Evolutionary conservation across 2,888 invertebrate species (phyloP), one percentile per base, ranked within the genome.

Genomic region (Hirtodrosophila duncani): DNA sequence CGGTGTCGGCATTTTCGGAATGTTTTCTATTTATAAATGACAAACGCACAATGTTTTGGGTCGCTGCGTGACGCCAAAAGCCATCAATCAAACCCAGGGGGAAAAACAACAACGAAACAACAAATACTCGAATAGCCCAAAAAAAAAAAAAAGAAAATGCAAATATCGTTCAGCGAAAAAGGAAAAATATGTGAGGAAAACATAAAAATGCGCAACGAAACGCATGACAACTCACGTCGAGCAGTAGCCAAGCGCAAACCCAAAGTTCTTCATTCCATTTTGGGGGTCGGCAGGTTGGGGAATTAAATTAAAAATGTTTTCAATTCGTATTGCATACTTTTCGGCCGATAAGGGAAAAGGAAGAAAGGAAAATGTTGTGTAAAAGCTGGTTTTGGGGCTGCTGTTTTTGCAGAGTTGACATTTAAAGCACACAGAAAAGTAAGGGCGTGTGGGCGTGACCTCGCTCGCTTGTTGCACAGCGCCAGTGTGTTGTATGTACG

Each of bases 241-340:
- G 26, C 27, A 43, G 34, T 8, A 21, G 8, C 5, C 8, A n/a
- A 11, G 4, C 11, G 3, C 20, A n/a, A n/a, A n/a, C n/a, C n/a
- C n/a, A n/a, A n/a, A n/a, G n/a, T n/a, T n/a, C n/a, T n/a, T n/a
- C n/a, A n/a, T n/a, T n/a, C n/a, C n/a, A n/a, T n/a, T n/a, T n/a
- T n/a, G n/a, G n/a, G n/a, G n/a, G n/a, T n/a, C n/a, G n/a, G n/a
- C n/a, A n/a, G n/a, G 5, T 26, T 18, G n/a, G 24, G 5, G 9
- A 10, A 51, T 64, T 50, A 68, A 68, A 68, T 68, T 69, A 69
- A 68, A 68, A 69, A 46, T 58, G 64, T 64, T 68, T 69, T 67
- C 52, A 52, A 67, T 68, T 61, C 69, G 55, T 64, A 46, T 41
- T 63, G 68, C 66, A 68, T 66, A 64, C 62, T 67, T 67, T 63